Base-by-base conservation (phyloP, 1,140 invertebrate genomes). In the Zaprionus africanus region DNA sequence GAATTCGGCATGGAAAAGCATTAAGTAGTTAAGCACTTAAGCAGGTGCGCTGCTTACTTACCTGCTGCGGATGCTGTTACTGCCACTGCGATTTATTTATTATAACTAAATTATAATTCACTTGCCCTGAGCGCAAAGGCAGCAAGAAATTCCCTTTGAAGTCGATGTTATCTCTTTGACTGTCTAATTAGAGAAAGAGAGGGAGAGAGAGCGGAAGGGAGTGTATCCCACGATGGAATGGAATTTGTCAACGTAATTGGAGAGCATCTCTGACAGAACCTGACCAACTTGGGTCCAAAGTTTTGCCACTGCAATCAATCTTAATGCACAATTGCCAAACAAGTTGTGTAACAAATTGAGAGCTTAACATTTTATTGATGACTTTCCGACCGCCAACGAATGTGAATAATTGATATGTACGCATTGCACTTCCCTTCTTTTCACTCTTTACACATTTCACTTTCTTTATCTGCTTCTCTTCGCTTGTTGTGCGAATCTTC, bases 401-500 rank as follows among this genome's bases (percentile, higher is more conserved):
- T 67, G 24, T 60, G 22, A 70, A 71, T 76, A 76, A 76, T 64
- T 71, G 67, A 64, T 70, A 60, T 31, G 41, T 43, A 22, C 59
- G 24, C 7, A 13, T 11, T 65, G 49, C 46, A 49, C 34, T 54
- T 54, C 19, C 46, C 0, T 11, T 34, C 22, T 24, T 51, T 11
- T 24, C 19, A 17, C n/a, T n/a, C 41, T 46, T 49, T 51, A 13
- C 46, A 51, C 19, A 19, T 49, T 49, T 51, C n/a, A 46, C 41
- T 43, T 43, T n/a, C n/a, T 3, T 17, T 11, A 22, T 19, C 2
- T 22, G 22, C 9, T 46, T 19, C n/a, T 4, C 43, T 7, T 11
- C 17, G 7, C 13, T 22, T 34, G 90, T 82, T 79, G 86, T 71
- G 53, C 59, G 72, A 87, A 83, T 95, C 95, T 95, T 95, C 94